A percentile compares a stretch with the other conserved stretches of the same genome.
These are phyloP conservation scores for Beris chalybata DNA, from an alignment of 2,888 invertebrate species.

Conservation along the genomic window DNA sequence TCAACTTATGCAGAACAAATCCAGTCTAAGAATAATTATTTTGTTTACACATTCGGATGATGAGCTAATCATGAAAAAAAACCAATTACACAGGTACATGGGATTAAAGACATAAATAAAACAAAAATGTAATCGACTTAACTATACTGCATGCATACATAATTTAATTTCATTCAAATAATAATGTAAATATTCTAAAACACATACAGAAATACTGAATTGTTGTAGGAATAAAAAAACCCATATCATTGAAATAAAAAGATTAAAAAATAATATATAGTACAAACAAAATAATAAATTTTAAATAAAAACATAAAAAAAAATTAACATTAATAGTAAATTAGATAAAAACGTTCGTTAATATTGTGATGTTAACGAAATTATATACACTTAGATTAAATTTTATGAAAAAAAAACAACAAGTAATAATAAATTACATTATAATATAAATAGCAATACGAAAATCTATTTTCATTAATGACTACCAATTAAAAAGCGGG, in stretches of 20 bases:
- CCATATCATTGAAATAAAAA: conserved; percentile 2
- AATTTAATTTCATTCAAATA: no score
- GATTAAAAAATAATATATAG: background rate
- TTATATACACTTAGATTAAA: background rate
- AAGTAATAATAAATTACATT: background rate
- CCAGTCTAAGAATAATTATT: no score
- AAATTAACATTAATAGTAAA: background rate
- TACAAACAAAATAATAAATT: conserved; percentile 2
- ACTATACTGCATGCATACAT: no score
- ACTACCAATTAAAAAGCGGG: background rate
- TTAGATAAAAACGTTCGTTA: background rate
- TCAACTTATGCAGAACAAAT: no score
- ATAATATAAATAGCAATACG: background rate
- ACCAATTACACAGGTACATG: no score
- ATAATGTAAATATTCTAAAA: conserved; percentile 1
- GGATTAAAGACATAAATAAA: no score
- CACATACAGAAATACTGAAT: background rate
- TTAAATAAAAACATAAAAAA: background rate
- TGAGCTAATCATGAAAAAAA: no score
- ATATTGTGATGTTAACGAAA: conserved; percentile 2
- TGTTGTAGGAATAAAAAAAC: background rate
- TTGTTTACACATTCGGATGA: no score
- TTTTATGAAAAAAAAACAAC: background rate
- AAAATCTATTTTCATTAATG: no score
- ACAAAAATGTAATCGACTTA: no score